phyloP scores from a whole-genome alignment of 2,888 invertebrate genomes.

The Zaprionus bogoriensis region DNA sequence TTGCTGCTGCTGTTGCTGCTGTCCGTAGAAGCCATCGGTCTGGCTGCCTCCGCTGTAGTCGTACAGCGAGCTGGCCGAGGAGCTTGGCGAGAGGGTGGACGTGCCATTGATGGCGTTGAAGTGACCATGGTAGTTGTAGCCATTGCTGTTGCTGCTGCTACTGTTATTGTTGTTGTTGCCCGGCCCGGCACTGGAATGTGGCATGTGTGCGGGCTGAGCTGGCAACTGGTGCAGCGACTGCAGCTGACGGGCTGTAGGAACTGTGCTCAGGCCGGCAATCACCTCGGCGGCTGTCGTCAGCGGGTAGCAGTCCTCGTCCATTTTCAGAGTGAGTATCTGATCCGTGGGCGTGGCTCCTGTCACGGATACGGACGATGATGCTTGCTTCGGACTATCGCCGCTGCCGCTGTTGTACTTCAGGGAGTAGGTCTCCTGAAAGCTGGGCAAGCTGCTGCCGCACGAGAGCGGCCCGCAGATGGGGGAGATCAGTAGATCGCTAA shows the following conservation, averaged over 20 bases:
- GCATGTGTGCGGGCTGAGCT: constrained; percentile 18
- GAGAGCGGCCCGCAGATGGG: constrained; percentile 75
- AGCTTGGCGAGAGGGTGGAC: constrained; percentile 75
- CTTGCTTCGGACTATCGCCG: constrained; percentile 59
- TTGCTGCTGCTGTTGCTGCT: constrained; percentile 61
- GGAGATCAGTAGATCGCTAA: constrained; percentile 66
- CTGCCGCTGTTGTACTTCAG: constrained; percentile 86
- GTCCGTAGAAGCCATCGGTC: constrained; percentile 57
- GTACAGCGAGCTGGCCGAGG: constrained; percentile 78
- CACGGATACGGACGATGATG: constrained; percentile 43
- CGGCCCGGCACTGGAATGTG: constrained; percentile 33
- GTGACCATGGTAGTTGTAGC: constrained; percentile 80
- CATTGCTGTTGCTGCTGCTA: constrained; percentile 58
- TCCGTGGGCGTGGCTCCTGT: constrained; percentile 57
- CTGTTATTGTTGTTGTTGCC: constrained; percentile 26
- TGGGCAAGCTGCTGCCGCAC: constrained; percentile 88
- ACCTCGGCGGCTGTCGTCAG: constrained; percentile 83
- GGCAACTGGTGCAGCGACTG: constrained; percentile 30
- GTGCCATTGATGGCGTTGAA: constrained; percentile 82
- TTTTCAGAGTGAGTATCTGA: constrained; percentile 87
- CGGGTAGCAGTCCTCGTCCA: constrained; percentile 93
- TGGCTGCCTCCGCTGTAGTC: constrained; percentile 81
- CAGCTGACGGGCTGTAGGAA: constrained; percentile 56
- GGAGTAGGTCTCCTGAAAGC: constrained; percentile 94
- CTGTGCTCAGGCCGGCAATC: constrained; percentile 51